These are phyloP conservation scores for Anabas testudineus DNA, from an alignment of 2,797 vertebrate genomes.

Conservation along the genomic window DNA sequence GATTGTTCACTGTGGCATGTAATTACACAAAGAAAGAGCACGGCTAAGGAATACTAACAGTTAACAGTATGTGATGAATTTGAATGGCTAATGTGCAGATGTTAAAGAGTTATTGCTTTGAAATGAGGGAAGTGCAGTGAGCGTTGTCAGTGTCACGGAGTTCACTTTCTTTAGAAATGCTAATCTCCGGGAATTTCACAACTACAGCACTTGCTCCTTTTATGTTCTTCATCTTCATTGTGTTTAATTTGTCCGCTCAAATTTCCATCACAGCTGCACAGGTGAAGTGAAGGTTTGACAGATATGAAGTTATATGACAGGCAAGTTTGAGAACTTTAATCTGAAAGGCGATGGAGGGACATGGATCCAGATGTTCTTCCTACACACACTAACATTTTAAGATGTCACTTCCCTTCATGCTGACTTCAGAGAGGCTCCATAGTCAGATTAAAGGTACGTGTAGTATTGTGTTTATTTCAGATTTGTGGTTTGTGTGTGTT, in stretches of 20 bases:
- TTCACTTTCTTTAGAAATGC: background rate
- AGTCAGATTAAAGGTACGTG: too few relatives aligned
- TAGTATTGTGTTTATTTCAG: too few relatives aligned
- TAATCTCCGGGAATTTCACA: background rate
- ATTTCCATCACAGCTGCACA: too few relatives aligned
- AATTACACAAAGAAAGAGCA: slow-evolving; percentile 25
- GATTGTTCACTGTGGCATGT: slow-evolving; percentile 18
- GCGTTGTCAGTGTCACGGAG: background rate
- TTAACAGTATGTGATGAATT: background rate
- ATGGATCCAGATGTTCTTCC: background rate
- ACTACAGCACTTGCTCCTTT: background rate
- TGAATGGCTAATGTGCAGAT: background rate
- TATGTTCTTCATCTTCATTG: background rate
- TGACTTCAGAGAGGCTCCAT: too few relatives aligned
- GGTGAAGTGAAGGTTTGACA: background rate
- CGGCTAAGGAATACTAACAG: slow-evolving; percentile 10
- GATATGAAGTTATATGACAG: too few relatives aligned
- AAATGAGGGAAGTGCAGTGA: too few relatives aligned
- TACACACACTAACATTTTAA: background rate
- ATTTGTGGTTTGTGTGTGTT: too few relatives aligned
- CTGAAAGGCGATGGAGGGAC: background rate
- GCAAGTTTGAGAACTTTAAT: background rate
- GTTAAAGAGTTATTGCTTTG: background rate
- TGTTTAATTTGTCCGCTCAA: too few relatives aligned
- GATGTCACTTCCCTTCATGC: background rate